A percentile compares a stretch with the other conserved stretches of the same genome.
Evolutionary conservation across 2,888 invertebrate species (phyloP).

Genomic region (Bruchidius siliquastri): DNA sequence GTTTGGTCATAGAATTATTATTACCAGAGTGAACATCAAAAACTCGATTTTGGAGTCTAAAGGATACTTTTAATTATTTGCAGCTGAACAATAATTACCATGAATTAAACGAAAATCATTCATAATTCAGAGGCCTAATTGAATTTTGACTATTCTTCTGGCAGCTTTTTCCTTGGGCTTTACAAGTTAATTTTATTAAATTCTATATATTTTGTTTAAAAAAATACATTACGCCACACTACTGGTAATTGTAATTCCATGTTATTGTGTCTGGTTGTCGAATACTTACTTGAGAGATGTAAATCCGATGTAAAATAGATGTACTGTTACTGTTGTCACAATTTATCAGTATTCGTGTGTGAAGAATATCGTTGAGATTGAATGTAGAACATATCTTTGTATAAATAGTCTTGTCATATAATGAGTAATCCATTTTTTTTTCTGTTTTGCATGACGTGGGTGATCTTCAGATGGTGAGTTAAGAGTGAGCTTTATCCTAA

Average conservation of each 20-base stretch:
- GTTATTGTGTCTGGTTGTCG: not conserved
- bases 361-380: not conserved
- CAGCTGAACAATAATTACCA: too few species aligned
- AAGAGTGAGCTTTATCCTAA: constrained; percentile 7
- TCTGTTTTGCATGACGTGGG: constrained; percentile 40
- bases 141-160: too few species aligned
- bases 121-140: too few species aligned
- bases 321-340: not conserved
- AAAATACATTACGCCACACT: not conserved
- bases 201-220: not conserved
- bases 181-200: too few species aligned
- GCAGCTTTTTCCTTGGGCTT: too few species aligned
- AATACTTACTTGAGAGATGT: not conserved
- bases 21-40: not conserved
- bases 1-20: not conserved
- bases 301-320: not conserved
- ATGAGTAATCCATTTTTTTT: constrained; percentile 23
- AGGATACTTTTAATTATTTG: not conserved
- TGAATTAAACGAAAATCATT: too few species aligned
- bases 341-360: too few species aligned
- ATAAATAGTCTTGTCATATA: not conserved
- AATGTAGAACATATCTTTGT: not conserved
- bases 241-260: not conserved
- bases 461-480: constrained; percentile 46
- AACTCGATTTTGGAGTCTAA: not conserved